Conservation (phyloP, 1,140 invertebrate genomes). For the Drosophila sulfurigaster region DNA sequence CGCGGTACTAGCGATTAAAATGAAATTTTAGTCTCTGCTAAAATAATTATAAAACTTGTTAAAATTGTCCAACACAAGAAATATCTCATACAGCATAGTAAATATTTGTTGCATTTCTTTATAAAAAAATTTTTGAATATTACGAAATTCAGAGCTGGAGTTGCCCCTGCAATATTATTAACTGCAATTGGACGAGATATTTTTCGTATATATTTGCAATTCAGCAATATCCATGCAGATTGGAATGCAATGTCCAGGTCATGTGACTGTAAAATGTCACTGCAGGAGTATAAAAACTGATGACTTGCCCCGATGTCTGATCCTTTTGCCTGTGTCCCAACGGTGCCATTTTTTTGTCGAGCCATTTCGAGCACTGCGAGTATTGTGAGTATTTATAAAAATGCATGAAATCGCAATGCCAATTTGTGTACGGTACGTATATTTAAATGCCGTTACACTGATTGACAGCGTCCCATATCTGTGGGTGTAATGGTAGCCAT, state of each 20-base stretch:
- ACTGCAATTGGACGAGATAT: constrained; percentile 37
- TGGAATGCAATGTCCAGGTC: not conserved
- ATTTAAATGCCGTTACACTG: constrained; percentile 78
- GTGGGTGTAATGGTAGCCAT: constrained; percentile 33
- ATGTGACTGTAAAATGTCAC: constrained; percentile 59
- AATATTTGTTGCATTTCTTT: constrained; percentile 18
- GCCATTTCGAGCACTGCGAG: constrained; percentile 14
- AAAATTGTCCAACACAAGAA: not conserved
- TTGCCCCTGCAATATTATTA: constrained; percentile 43
- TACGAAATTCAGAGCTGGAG: not conserved
- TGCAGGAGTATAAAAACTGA: constrained; percentile 74
- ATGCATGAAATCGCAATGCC: constrained; percentile 58
- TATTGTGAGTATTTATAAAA: constrained; percentile 59
- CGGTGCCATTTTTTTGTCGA: constrained; percentile 66
- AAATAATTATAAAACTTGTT: no score
- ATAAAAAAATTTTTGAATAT: not conserved
- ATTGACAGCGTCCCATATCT: constrained; percentile 75
- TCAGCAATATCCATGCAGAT: constrained; percentile 49
- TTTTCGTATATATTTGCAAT: constrained; percentile 28
- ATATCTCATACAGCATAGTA: not conserved
- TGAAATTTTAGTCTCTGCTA: no score
- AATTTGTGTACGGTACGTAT: constrained; percentile 39
- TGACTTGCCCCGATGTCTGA: constrained; percentile 77
- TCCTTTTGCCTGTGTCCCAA: constrained; percentile 52
- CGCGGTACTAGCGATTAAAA: no score